A percentile compares a stretch with the other conserved stretches of the same genome.
Conservation (phyloP, 2,888 invertebrate genomes). For the Trichacis sp. region DNA sequence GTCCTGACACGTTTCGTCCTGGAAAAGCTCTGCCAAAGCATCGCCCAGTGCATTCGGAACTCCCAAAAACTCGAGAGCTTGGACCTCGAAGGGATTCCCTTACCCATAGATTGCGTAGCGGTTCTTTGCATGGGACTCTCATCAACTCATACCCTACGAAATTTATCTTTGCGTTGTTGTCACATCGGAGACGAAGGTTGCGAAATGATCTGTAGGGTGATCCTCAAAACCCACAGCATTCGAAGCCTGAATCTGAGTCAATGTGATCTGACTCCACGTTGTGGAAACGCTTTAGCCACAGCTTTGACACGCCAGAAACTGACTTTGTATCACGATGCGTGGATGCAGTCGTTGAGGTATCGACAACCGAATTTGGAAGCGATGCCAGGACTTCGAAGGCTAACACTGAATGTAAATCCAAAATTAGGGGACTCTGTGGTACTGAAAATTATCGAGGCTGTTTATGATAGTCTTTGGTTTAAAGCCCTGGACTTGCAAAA, state of each 20-base stretch:
- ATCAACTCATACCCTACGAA: slow-evolving; percentile 75
- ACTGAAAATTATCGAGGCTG: slow-evolving; percentile 74
- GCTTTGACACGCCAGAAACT: slow-evolving; percentile 75
- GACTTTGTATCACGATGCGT: slow-evolving; percentile 82
- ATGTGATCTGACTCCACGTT: slow-evolving; percentile 76
- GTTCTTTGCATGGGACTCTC: slow-evolving; percentile 74
- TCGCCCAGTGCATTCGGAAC: slow-evolving; percentile 75
- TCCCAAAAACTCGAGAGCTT: slow-evolving; percentile 75
- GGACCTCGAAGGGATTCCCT: slow-evolving; percentile 79
- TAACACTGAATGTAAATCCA: slow-evolving; percentile 79
- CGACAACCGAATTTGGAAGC: slow-evolving; percentile 79
- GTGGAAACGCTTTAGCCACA: slow-evolving; percentile 75
- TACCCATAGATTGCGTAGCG: slow-evolving; percentile 77
- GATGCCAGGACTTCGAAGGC: slow-evolving; percentile 79
- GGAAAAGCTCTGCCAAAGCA: slow-evolving; percentile 75
- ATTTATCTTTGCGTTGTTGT: slow-evolving; percentile 77
- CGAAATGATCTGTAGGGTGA: slow-evolving; percentile 76
- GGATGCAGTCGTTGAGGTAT: slow-evolving; percentile 85
- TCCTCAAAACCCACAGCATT: slow-evolving; percentile 77
- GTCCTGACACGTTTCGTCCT: slow-evolving; percentile 80
- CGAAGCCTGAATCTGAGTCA: slow-evolving; percentile 77
- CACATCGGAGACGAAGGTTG: slow-evolving; percentile 81
- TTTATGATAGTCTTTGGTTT: slow-evolving; percentile 85
- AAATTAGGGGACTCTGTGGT: slow-evolving; percentile 77
- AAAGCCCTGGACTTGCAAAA: slow-evolving; percentile 83